Evolutionary conservation across 2,113 vertebrate species (phyloP), one percentile per base, ranked within the genome.

Genomic region (Propithecus coquereli): DNA sequence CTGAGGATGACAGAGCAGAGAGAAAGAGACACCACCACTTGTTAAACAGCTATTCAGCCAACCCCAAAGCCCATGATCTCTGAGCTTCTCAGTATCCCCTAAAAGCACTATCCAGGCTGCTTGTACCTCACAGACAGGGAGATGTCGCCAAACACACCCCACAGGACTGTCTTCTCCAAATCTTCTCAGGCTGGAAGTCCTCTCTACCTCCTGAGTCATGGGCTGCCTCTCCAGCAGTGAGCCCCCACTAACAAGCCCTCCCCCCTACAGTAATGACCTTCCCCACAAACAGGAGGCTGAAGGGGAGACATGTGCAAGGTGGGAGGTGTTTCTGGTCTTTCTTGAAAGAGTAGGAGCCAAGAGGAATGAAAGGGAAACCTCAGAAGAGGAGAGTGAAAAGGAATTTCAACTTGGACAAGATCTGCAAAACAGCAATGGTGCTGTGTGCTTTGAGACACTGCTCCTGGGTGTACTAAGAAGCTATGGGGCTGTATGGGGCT

Each of bases 271-370:
- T 5, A 25, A 10, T 7, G 43, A 4, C 50, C 18, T n/a, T 59
- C 68, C 61, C 71, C 45, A 77, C 23, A 40, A 52, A 68, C 47
- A 11, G 54, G 52, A 91, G 43, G 27, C 79, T 59, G 3, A 66
- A 25, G 18, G 16, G 76, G 50, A 22, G 32, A 27, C 1, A 0
- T 1, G 16, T 1, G 1, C 10, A 2, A 6, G 17, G 27, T 27
- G 14, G 25, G 66, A 65, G 18, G 32, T 13, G 47, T 71, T 81
- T 43, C 59, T 43, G 23, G 6, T 25, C 30, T 40, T 85, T 54
- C 30, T 45, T 63, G 22, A 50, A 47, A 81, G 47, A 57, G 6
- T 17, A 3, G 32, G 71, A 77, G 80, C 30, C 30, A 40, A 59
- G 23, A 73, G 18, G 86, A 82, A 52, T 2, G 74, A 73, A 50